These are phyloP conservation scores for Dastarcus helophoroides DNA, from an alignment of 2,888 invertebrate genomes.

Conservation along the genomic window DNA sequence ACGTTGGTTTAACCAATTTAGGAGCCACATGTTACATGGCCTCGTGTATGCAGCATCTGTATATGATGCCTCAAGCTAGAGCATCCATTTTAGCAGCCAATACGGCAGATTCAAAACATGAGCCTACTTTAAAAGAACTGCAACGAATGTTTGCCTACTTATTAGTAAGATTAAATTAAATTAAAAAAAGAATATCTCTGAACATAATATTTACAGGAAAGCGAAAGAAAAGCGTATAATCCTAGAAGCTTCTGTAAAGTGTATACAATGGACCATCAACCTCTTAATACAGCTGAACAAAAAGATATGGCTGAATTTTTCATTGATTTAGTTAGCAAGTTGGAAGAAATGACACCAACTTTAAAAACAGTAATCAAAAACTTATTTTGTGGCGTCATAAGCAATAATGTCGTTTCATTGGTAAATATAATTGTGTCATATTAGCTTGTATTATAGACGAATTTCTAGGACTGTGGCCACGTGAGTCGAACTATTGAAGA, in stretches of 20 bases:
- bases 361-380: conserved; percentile 81
- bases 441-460: neutral
- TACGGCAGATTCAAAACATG: conserved; percentile 62
- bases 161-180: conserved; percentile 42
- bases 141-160: conserved; percentile 94
- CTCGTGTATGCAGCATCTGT: conserved; percentile 92
- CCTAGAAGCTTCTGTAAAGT: conserved; percentile 91
- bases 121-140: conserved; percentile 70
- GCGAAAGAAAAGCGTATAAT: conserved; percentile 90
- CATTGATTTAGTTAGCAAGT: conserved; percentile 88
- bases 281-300: conserved; percentile 90
- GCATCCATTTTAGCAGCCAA: conserved; percentile 71
- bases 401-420: conserved; percentile 90
- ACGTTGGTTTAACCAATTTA: conserved; percentile 86
- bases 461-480: conserved; percentile 74
- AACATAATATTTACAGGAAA: conserved; percentile 49
- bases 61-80: conserved; percentile 93
- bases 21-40: conserved; percentile 98
- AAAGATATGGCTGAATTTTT: conserved; percentile 99
- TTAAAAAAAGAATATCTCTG: too few relatives aligned
- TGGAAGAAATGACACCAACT: conserved; percentile 91
- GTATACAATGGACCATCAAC: conserved; percentile 95
- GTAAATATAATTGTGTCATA: conserved; percentile 36
- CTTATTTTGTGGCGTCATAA: conserved; percentile 85
- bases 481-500: conserved; percentile 90